A percentile compares a stretch with the other conserved stretches of the same genome.
phyloP scores from a whole-genome alignment of 2,113 vertebrate genomes.

The Candoia aspera region DNA sequence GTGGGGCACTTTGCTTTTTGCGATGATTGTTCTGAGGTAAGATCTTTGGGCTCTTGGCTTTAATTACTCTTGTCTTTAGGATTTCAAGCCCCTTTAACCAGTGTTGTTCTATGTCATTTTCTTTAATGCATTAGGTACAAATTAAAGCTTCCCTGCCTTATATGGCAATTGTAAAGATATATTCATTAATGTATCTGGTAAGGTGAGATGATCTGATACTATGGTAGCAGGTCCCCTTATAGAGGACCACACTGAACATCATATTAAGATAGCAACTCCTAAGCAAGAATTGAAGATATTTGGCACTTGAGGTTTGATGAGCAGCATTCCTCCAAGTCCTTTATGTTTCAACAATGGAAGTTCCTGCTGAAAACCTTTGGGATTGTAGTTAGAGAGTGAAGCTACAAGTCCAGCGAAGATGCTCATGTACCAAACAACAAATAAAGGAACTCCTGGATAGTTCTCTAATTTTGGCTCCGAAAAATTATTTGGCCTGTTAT shows the following conservation, averaged over 20 bases:
- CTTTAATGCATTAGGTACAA: conserved; percentile 2
- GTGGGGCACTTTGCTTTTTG: not conserved
- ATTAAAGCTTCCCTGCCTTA: not conserved
- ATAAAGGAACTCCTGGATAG: not conserved
- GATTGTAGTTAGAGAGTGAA: not conserved
- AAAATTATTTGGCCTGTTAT: not conserved
- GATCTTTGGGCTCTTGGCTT: not conserved
- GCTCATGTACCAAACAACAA: not conserved
- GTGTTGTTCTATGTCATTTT: not conserved
- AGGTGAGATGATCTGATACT: conserved; percentile 15
- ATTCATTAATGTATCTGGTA: not conserved
- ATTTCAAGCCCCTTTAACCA: not conserved
- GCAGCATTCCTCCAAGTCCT: not conserved
- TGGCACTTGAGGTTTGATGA: not conserved
- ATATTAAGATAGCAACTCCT: not conserved
- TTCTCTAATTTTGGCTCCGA: not conserved
- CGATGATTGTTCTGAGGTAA: not conserved
- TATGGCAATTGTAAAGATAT: not conserved
- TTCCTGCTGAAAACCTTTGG: not conserved
- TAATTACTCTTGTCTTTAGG: not conserved
- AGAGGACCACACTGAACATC: not conserved
- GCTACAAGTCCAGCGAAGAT: not conserved
- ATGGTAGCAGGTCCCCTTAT: conserved; percentile 5
- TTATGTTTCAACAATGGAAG: conserved; percentile 3
- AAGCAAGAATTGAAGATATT: conserved; percentile 1